phyloP scores from a whole-genome alignment of 2,113 vertebrate genomes.

The Pollachius pollachius region DNA sequence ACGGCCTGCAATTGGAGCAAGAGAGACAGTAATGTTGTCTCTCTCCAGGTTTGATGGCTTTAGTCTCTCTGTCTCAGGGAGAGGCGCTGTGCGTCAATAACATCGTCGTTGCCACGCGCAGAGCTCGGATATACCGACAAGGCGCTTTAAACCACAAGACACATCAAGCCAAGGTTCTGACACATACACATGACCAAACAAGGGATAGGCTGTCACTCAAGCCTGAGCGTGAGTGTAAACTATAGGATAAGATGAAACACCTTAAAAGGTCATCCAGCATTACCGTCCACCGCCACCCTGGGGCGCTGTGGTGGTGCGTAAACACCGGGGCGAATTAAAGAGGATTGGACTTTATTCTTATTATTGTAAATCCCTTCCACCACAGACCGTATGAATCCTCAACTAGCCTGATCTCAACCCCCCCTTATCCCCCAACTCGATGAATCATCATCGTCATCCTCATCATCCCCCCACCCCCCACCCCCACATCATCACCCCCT shows the following conservation, averaged over 20 bases:
- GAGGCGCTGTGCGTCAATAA: too few species aligned
- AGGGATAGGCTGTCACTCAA: not conserved
- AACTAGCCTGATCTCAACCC: not conserved
- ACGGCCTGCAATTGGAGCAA: slow-evolving; percentile 47
- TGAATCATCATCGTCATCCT: not conserved
- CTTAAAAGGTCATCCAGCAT: too few species aligned
- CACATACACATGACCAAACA: not conserved
- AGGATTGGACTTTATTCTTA: too few species aligned
- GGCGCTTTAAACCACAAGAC: too few species aligned
- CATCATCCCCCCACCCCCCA: too few species aligned
- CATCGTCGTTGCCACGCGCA: too few species aligned
- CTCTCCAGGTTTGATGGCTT: slow-evolving; percentile 23
- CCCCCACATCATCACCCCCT: too few species aligned
- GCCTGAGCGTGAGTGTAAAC: too few species aligned
- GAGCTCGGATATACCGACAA: too few species aligned
- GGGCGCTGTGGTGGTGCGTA: slow-evolving; percentile 26
- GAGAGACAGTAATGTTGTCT: slow-evolving; percentile 32
- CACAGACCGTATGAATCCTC: not conserved
- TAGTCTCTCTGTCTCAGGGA: slow-evolving; percentile 1
- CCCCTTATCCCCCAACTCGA: not conserved
- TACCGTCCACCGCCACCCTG: slow-evolving; percentile 23
- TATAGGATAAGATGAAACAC: too few species aligned
- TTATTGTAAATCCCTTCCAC: too few species aligned
- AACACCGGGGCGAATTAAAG: not conserved
- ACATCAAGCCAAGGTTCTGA: too few species aligned